Conservation (phyloP, 2,113 vertebrate species). For the Nipponia nippon region DNA sequence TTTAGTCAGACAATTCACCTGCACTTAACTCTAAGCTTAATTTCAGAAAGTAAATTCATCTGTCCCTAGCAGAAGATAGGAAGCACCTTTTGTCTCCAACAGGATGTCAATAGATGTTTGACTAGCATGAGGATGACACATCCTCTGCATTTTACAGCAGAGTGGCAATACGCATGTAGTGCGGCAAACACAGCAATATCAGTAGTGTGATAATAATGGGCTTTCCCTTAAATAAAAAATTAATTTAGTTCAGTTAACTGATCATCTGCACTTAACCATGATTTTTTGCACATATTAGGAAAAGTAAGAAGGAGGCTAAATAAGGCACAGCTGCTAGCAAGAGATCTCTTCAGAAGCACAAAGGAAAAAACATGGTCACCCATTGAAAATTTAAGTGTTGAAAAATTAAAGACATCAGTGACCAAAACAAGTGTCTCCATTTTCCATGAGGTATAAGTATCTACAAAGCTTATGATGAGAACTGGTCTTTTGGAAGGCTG, state of each 20-base stretch:
- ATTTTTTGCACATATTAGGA: neutral
- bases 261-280: neutral
- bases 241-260: neutral
- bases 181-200: neutral
- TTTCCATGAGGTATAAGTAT: neutral
- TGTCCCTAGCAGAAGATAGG: neutral
- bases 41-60: neutral
- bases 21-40: neutral
- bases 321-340: neutral
- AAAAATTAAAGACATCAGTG: neutral
- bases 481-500: neutral
- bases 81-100: neutral
- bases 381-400: neutral
- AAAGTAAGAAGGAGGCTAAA: neutral
- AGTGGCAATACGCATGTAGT: neutral
- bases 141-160: neutral
- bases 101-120: neutral
- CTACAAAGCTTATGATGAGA: neutral
- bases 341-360: neutral
- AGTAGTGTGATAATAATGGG: neutral
- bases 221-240: neutral
- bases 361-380: neutral
- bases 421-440: neutral
- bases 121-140: neutral
- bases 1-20: neutral